A percentile compares a stretch with the other conserved stretches of the same genome.
These are phyloP conservation scores for Calliopsis andreniformis DNA, from an alignment of 1,140 invertebrate species.

Conservation along the genomic window DNA sequence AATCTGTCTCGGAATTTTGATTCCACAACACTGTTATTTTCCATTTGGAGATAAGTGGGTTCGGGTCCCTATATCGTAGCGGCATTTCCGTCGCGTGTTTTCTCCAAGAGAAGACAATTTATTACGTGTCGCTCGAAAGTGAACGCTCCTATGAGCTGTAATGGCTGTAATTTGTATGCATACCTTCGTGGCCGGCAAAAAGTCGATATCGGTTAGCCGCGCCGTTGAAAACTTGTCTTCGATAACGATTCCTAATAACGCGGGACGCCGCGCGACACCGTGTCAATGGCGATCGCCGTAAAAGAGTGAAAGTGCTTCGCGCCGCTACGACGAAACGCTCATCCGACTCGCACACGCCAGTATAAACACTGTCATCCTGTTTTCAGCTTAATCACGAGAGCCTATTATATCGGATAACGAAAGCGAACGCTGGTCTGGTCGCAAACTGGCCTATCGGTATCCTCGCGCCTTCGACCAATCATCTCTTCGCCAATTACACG, in stretches of 20 bases:
- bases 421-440: slow-evolving; percentile 14
- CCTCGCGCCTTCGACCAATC: not conserved
- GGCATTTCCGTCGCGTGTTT: slow-evolving; percentile 49
- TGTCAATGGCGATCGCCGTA: slow-evolving; percentile 39
- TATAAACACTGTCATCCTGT: slow-evolving; percentile 62
- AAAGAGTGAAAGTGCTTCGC: slow-evolving; percentile 42
- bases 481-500: slow-evolving; percentile 48
- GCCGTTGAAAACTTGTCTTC: slow-evolving; percentile 60
- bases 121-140: slow-evolving; percentile 48
- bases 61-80: slow-evolving; percentile 6
- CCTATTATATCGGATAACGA: slow-evolving; percentile 52
- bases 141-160: slow-evolving; percentile 45
- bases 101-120: slow-evolving; percentile 43
- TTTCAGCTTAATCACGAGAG: slow-evolving; percentile 43
- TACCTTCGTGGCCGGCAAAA: slow-evolving; percentile 54
- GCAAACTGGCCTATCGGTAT: slow-evolving; percentile 43
- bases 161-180: slow-evolving; percentile 64
- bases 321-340: slow-evolving; percentile 6
- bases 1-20: slow-evolving; percentile 25
- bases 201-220: slow-evolving; percentile 52
- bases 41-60: slow-evolving; percentile 13
- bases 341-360: slow-evolving; percentile 4
- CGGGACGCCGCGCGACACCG: slow-evolving; percentile 36
- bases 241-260: slow-evolving; percentile 69
- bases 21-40: not conserved